Evolutionary conservation across 2,113 vertebrate genomes (phyloP).

Genomic region (Onychostoma macrolepis): DNA sequence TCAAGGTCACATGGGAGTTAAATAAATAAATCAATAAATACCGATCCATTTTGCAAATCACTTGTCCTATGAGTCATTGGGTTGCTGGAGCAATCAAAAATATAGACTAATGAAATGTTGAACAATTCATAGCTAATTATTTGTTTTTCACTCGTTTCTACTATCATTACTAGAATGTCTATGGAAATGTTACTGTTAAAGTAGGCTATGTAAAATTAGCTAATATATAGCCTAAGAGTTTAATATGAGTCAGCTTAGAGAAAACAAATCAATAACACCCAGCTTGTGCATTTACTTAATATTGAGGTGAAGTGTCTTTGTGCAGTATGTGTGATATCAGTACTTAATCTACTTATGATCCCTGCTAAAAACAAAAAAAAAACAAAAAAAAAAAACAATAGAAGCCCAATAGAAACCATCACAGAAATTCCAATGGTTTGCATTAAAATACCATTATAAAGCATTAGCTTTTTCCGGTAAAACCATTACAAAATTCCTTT

Average conservation of each 20-base stretch:
- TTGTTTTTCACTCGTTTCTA: background rate
- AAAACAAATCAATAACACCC: background rate
- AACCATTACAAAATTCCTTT: no score
- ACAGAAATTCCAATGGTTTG: no score
- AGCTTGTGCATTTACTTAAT: background rate
- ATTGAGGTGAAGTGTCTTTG: background rate
- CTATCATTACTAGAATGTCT: background rate
- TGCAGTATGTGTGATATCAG: background rate
- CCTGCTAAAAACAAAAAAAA: no score
- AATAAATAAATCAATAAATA: background rate
- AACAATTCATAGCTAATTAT: background rate
- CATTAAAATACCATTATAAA: no score
- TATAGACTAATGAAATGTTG: background rate
- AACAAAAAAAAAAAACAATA: no score
- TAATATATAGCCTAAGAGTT: background rate
- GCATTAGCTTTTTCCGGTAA: no score
- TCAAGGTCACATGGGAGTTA: background rate
- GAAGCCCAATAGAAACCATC: no score
- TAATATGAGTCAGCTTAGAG: background rate
- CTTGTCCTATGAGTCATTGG: background rate
- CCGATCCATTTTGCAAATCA: background rate
- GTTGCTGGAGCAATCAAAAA: background rate
- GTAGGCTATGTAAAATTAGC: background rate
- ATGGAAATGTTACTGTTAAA: no score
- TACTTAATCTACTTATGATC: background rate